A percentile compares a stretch with the other conserved stretches of the same genome.
phyloP scores from a whole-genome alignment of 2,888 invertebrate species.

The Tuta absoluta region DNA sequence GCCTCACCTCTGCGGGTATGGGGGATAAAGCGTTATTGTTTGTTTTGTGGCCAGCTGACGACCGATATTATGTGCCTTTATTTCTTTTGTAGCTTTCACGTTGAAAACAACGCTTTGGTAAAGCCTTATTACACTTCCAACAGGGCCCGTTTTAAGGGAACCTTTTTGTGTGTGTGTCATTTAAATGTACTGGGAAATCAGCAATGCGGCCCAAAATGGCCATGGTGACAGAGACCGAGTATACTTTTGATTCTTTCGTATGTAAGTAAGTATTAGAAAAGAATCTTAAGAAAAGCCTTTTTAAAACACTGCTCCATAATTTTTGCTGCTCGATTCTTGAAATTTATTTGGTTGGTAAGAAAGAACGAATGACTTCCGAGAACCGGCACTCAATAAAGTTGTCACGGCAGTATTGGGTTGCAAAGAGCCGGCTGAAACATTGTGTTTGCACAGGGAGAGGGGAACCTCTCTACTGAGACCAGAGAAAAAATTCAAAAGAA shows the following conservation, averaged over 20 bases:
- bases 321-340: too few relatives aligned
- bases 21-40: constrained; percentile 54
- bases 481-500: too few relatives aligned
- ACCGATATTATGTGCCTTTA: constrained; percentile 14
- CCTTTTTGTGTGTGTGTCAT: too few relatives aligned
- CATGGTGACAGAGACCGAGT: too few relatives aligned
- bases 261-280: too few relatives aligned
- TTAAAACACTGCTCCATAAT: too few relatives aligned
- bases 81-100: constrained; percentile 2
- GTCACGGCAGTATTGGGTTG: constrained; percentile 25
- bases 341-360: not conserved
- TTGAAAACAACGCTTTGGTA: not conserved
- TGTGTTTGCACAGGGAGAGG: constrained; percentile 50
- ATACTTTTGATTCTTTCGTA: too few relatives aligned
- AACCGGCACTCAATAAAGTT: constrained; percentile 24
- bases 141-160: too few relatives aligned
- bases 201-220: too few relatives aligned
- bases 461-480: constrained; percentile 43
- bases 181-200: too few relatives aligned
- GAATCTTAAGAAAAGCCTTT: too few relatives aligned
- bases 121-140: too few relatives aligned
- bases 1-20: constrained; percentile 52
- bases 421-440: constrained; percentile 45
- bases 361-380: constrained; percentile 10
- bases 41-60: constrained; percentile 47